Conservation (phyloP, 1,140 invertebrate species). For the Rhyzopertha dominica region DNA sequence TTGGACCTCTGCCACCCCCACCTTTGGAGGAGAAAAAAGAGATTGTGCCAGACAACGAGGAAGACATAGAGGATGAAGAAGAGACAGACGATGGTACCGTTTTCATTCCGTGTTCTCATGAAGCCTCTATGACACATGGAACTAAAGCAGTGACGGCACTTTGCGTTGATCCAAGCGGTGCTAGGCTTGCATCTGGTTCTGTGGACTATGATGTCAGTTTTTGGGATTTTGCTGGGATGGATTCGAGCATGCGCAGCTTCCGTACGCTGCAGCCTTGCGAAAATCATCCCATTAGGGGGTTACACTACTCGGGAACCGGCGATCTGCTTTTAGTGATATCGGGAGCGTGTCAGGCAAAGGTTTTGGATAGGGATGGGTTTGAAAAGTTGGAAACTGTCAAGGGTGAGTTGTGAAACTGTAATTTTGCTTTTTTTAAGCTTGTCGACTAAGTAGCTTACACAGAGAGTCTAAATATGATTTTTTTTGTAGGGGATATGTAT, state of each 20-base stretch:
- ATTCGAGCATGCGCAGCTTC: conserved; percentile 83
- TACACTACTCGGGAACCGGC: conserved; percentile 91
- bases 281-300: conserved; percentile 85
- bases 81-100: conserved; percentile 48
- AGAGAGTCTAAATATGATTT: too few relatives aligned
- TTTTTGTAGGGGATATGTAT: conserved; percentile 97
- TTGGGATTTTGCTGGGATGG: conserved; percentile 99
- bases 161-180: conserved; percentile 87
- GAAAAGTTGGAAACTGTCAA: conserved; percentile 94
- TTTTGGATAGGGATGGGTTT: conserved; percentile 93
- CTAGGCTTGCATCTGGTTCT: conserved; percentile 82
- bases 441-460: too few relatives aligned
- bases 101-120: conserved; percentile 71
- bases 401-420: too few relatives aligned
- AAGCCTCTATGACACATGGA: conserved; percentile 82
- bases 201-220: conserved; percentile 94
- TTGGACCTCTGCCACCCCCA: conserved; percentile 56
- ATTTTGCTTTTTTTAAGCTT: too few relatives aligned
- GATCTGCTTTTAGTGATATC: conserved; percentile 91
- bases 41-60: conserved; percentile 1
- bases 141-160: conserved; percentile 81
- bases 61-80: conserved; percentile 53
- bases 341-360: conserved; percentile 88
- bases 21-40: conserved; percentile 15
- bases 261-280: conserved; percentile 90